Percentiles rank a stretch among this genome's conserved stretches.
These are phyloP conservation scores for Pseudococcus longispinus DNA, from an alignment of 2,888 invertebrate species.

Conservation along the genomic window DNA sequence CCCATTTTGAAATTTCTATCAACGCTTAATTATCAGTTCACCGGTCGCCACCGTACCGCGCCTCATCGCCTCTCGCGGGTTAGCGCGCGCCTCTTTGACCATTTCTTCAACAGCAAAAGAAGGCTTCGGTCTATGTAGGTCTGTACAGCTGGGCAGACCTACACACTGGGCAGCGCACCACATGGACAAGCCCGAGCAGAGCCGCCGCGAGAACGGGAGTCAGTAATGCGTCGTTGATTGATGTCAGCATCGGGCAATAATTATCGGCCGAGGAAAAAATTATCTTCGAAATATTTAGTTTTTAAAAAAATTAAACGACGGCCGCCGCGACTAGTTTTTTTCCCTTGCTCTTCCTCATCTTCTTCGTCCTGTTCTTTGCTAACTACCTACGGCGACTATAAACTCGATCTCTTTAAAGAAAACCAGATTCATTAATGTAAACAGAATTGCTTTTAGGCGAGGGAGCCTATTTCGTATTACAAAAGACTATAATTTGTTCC, in stretches of 20 bases:
- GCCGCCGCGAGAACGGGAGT: neutral
- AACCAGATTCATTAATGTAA: slow-evolving; percentile 55
- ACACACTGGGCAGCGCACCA: neutral
- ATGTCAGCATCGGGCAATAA: slow-evolving; percentile 52
- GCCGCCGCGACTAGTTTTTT: slow-evolving; percentile 27
- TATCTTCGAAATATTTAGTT: slow-evolving; percentile 46
- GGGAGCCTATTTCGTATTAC: slow-evolving; percentile 45
- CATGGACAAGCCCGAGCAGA: neutral
- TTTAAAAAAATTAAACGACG: slow-evolving; percentile 49
- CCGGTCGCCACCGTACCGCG: neutral
- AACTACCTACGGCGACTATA: slow-evolving; percentile 27
- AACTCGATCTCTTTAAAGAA: slow-evolving; percentile 26
- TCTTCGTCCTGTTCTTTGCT: neutral
- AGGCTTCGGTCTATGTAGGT: neutral
- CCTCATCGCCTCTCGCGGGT: neutral
- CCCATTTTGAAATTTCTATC: slow-evolving; percentile 43
- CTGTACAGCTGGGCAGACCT: neutral
- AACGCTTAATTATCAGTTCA: slow-evolving; percentile 49
- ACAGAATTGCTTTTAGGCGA: slow-evolving; percentile 54
- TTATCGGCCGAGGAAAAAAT: slow-evolving; percentile 31
- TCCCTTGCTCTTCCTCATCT: neutral
- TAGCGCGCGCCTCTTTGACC: neutral
- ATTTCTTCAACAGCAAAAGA: too few relatives aligned
- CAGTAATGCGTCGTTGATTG: slow-evolving; percentile 47
- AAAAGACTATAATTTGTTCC: slow-evolving; percentile 54